Evolutionary conservation across 2,113 vertebrate species (phyloP).

Genomic region (Cephalopterus ornatus): DNA sequence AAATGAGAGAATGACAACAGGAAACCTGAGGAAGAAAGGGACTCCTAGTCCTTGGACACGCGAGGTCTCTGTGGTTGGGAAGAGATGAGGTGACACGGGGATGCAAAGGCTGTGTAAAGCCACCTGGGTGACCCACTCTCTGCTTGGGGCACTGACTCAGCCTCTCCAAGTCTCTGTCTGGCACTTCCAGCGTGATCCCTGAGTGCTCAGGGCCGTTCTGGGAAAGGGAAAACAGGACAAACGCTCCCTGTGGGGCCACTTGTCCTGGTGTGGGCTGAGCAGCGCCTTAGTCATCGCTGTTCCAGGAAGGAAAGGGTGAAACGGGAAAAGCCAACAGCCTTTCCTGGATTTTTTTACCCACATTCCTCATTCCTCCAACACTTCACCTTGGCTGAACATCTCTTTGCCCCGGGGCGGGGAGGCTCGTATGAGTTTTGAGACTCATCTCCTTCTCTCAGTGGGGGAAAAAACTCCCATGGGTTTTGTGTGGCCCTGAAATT

Average conservation of each 20-base stretch:
- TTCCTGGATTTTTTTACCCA: no score
- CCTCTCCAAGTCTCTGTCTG: background rate
- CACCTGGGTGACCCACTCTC: background rate
- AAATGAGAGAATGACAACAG: background rate
- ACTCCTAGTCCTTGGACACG: background rate
- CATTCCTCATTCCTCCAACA: background rate
- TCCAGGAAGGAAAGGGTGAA: background rate
- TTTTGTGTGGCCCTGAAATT: background rate
- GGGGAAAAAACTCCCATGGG: background rate
- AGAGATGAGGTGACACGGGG: background rate
- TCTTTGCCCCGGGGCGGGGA: background rate
- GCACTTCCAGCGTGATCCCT: background rate
- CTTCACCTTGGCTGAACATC: background rate
- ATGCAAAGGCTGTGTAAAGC: background rate
- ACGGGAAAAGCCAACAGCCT: background rate
- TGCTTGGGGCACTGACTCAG: background rate
- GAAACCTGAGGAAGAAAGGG: background rate
- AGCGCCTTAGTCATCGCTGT: fast-evolving
- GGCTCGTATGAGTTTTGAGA: background rate
- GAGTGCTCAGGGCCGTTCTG: background rate
- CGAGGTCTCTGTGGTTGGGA: background rate
- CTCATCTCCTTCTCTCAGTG: background rate
- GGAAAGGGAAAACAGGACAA: background rate
- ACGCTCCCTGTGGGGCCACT: background rate
- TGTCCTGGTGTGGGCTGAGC: background rate